A percentile compares a stretch with the other conserved stretches of the same genome.
phyloP scores from a whole-genome alignment of 2,888 invertebrate genomes.

The Heterodera filipjevi region DNA sequence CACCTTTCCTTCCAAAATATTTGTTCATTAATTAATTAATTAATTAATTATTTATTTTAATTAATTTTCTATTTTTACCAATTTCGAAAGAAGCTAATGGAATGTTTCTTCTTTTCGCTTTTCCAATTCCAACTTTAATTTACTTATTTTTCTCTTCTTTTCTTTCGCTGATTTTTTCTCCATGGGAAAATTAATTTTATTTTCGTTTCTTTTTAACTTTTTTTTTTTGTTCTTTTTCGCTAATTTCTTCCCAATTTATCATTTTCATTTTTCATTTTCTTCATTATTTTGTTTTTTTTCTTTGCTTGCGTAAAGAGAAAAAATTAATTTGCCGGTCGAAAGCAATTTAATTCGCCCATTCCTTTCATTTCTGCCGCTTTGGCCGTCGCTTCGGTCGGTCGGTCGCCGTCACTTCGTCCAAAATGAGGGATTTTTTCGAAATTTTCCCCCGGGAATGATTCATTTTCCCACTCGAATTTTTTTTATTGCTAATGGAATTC shows the following conservation, averaged over 20 bases:
- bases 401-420: neutral
- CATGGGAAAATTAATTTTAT: neutral
- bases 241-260: neutral
- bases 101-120: too few species aligned
- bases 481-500: neutral
- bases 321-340: neutral
- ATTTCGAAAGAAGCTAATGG: too few species aligned
- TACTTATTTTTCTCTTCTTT: neutral
- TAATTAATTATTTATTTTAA: too few species aligned
- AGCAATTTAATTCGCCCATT: neutral
- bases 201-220: neutral
- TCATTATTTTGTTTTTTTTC: neutral
- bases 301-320: neutral
- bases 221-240: neutral
- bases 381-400: neutral
- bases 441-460: neutral
- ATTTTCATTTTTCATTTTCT: neutral
- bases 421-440: neutral
- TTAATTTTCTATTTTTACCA: too few species aligned
- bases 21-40: too few species aligned
- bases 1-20: too few species aligned
- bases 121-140: neutral
- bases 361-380: neutral
- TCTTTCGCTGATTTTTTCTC: neutral
- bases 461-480: neutral